These are phyloP conservation scores for Etheostoma perlongum DNA, from an alignment of 2,797 vertebrate genomes.

Conservation along the genomic window DNA sequence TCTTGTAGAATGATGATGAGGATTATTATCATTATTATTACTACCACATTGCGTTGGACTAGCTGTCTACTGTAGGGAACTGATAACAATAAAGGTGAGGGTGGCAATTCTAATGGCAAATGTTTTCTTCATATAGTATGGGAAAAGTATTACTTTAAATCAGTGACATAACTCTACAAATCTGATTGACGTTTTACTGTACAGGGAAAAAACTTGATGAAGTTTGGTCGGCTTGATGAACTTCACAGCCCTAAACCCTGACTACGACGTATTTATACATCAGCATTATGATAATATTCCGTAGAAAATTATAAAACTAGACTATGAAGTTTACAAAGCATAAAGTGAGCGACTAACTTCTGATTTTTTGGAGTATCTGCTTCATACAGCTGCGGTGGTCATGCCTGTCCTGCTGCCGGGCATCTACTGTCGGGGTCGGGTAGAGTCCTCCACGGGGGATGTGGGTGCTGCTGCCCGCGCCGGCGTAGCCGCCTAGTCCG, in stretches of 20 bases:
- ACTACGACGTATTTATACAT: too few relatives aligned
- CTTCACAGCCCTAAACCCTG: background rate
- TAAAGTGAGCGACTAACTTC: conserved; percentile 82
- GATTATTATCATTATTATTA: background rate
- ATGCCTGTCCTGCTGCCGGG: conserved; percentile 71
- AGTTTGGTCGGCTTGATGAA: background rate
- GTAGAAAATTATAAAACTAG: background rate
- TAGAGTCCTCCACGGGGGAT: conserved; percentile 81
- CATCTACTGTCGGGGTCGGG: conserved; percentile 76
- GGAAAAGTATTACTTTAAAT: background rate
- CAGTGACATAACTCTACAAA: background rate
- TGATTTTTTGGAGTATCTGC: conserved; percentile 89
- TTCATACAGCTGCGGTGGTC: conserved; percentile 84
- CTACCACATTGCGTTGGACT: background rate
- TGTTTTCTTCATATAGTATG: background rate
- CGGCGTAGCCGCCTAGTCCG: conserved; percentile 80
- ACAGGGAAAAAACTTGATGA: too few relatives aligned
- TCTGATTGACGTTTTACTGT: too few relatives aligned
- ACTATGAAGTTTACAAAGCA: background rate
- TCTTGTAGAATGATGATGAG: background rate
- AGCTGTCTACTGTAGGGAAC: background rate
- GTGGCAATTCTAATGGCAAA: background rate
- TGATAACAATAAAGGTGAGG: background rate
- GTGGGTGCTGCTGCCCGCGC: conserved; percentile 72
- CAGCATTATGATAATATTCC: background rate